These are phyloP conservation scores for Leptura quadrifasciata DNA, from an alignment of 2,888 invertebrate genomes.

Conservation along the genomic window DNA sequence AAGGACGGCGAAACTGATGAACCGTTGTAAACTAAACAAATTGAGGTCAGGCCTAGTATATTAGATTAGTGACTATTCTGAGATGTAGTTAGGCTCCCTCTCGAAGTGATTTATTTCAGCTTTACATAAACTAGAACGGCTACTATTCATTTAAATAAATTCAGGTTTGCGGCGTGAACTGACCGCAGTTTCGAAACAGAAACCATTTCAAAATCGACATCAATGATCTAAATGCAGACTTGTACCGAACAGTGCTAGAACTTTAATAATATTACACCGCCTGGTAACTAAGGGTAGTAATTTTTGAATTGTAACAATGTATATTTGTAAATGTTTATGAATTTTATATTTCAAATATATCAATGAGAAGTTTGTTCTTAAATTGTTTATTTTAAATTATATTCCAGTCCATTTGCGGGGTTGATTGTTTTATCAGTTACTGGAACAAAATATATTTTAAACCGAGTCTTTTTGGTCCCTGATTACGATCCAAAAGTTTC, in stretches of 20 bases:
- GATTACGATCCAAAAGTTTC: too few species aligned
- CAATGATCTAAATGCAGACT: background rate
- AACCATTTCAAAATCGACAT: background rate
- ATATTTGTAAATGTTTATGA: too few species aligned
- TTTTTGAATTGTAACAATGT: too few species aligned
- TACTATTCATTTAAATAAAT: constrained; percentile 8
- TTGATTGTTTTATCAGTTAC: too few species aligned
- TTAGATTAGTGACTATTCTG: constrained; percentile 36
- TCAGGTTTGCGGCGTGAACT: constrained; percentile 16
- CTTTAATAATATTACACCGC: background rate
- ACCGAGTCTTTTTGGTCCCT: too few species aligned
- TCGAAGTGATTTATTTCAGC: constrained; percentile 27
- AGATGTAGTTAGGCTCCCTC: constrained; percentile 13
- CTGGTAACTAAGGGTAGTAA: too few species aligned
- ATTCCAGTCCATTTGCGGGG: too few species aligned
- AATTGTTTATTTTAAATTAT: too few species aligned
- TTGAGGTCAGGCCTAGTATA: constrained; percentile 30
- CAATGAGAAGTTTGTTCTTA: too few species aligned
- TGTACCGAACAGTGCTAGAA: background rate
- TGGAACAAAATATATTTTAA: too few species aligned
- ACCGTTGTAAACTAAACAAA: constrained; percentile 24
- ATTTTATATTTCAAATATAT: too few species aligned
- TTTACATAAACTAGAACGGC: background rate
- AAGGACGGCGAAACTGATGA: constrained; percentile 11
- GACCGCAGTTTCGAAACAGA: background rate